A percentile compares a stretch with the other conserved stretches of the same genome.
phyloP scores from a whole-genome alignment of 2,113 vertebrate genomes.

The Scopus umbretta region DNA sequence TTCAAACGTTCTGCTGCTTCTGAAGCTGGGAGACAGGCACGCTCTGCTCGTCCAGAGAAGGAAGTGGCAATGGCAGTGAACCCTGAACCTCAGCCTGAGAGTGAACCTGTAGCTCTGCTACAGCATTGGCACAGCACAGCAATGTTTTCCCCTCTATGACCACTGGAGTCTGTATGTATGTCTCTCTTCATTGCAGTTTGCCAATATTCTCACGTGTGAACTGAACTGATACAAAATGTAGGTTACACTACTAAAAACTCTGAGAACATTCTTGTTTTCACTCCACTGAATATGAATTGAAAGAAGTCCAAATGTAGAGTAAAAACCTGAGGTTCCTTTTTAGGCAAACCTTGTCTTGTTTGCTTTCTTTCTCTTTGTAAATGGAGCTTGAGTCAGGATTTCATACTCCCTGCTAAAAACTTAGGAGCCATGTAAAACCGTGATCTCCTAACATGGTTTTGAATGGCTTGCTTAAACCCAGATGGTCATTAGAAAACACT shows the following conservation, averaged over 20 bases:
- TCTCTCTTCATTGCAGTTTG: not conserved
- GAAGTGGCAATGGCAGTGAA: not conserved
- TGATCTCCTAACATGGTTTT: not conserved
- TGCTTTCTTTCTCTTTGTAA: not conserved
- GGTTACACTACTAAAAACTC: not conserved
- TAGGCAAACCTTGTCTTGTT: not conserved
- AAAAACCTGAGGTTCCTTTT: not conserved
- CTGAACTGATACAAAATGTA: not conserved
- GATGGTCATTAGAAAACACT: not conserved
- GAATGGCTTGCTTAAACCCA: not conserved
- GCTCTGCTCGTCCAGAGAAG: not conserved
- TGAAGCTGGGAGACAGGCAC: not conserved
- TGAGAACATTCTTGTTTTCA: not conserved
- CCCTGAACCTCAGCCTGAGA: not conserved
- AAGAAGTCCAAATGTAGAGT: not conserved
- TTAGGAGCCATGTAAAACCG: not conserved
- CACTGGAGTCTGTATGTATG: rapidly evolving
- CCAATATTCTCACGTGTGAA: not conserved
- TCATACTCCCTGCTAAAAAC: not conserved
- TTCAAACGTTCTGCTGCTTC: not conserved
- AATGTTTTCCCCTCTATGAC: rapidly evolving
- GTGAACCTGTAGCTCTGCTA: not conserved
- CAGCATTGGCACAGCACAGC: not conserved
- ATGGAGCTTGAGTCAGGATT: not conserved
- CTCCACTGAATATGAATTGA: not conserved